These are phyloP conservation scores for Gnathonemus longibarbis DNA, from an alignment of 2,113 vertebrate genomes.

Conservation along the genomic window DNA sequence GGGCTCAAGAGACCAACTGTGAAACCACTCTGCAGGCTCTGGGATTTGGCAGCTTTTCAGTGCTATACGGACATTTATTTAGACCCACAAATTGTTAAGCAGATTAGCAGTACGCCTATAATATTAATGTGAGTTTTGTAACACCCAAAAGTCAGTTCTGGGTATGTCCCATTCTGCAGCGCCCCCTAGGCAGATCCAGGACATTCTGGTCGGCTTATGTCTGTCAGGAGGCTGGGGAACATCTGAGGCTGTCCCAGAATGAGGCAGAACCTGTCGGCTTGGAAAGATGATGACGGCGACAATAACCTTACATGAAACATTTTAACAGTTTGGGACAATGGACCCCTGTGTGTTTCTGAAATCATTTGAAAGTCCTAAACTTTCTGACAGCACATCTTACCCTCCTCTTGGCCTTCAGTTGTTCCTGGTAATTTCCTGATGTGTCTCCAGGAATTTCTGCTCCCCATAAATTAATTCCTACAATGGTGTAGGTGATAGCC, in stretches of 20 bases:
- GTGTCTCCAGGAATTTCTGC: conserved; percentile 79
- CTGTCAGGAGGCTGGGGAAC: neutral
- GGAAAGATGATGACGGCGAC: neutral
- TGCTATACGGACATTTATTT: too few species aligned
- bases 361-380: neutral
- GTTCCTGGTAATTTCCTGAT: conserved; percentile 71
- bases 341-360: neutral
- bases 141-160: too few species aligned
- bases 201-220: neutral
- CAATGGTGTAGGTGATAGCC: conserved; percentile 74
- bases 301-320: neutral
- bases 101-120: too few species aligned
- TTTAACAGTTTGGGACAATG: neutral
- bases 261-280: neutral
- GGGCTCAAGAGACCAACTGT: too few species aligned
- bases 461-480: conserved; percentile 77
- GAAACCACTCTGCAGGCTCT: too few species aligned
- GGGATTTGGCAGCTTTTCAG: too few species aligned
- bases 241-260: neutral
- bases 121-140: too few species aligned
- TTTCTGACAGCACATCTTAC: conserved; percentile 41
- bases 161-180: neutral
- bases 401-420: conserved; percentile 80
- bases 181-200: neutral
- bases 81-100: too few species aligned